Evolutionary conservation across 1,140 invertebrate species (phyloP), one percentile per base, ranked within the genome.

Genomic region (Gyrodactylus bullatarudis): DNA sequence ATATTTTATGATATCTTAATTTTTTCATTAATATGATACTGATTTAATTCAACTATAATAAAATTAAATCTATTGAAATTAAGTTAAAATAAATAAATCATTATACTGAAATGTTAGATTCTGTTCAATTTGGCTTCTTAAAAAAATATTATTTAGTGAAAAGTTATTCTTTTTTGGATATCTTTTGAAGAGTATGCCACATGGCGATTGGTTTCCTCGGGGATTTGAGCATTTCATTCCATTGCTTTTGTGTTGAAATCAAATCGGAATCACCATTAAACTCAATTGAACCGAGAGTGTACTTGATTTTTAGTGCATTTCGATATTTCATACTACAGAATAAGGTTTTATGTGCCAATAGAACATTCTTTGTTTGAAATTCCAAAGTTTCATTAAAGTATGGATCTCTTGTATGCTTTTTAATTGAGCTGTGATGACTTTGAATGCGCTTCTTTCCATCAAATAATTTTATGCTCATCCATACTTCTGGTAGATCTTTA

Each of bases 301-400:
- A 54, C 34, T 54, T 54, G 34, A 54, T 54, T n/a, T 54, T 54
- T 54, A 54, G 34, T n/a, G 34, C 34, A n/a, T 54, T 54, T n/a
- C 34, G 8, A 54, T 54, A 54, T n/a, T 54, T 54, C 34, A 54
- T 54, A 54, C 34, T 54, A 54, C 8, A 8, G 8, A 16, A n/a
- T 54, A 54, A n/a, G 8, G 8, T 54, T n/a, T 54, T 54, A n/a
- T 54, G 34, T 16, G 34, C 34, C 34, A 54, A 54, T 8, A 54
- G 34, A n/a, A n/a, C 8, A 54, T 54, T 54, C 34, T 54, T 54
- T 8, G 34, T 54, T n/a, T 71, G 70, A 71, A 25, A 71, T 71
- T 8, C 23, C 21, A 71, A 26, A 8, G 70, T 71, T 71, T 71
- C 70, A 71, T 21, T 8, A 26, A 71, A 71, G 24, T 71, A 71